Conservation (phyloP, 2,797 vertebrate species). For the Borostomias antarcticus region DNA sequence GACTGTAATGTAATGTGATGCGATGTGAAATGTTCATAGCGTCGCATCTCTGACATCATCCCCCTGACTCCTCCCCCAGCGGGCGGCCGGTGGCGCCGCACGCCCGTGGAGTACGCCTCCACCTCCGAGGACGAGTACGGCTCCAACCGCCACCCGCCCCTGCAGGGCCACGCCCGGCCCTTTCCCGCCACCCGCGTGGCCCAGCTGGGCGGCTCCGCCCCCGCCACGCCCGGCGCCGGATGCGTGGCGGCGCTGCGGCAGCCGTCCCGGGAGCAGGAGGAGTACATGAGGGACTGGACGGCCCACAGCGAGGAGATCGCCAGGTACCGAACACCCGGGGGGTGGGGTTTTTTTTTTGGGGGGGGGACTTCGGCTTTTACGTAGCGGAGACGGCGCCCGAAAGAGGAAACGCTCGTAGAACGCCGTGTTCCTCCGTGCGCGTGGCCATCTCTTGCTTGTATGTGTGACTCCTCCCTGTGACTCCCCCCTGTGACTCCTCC, state of each 20-base stretch:
- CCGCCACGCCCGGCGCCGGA: conserved; percentile 71
- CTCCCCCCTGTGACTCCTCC: too few species aligned
- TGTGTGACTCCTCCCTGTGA: too few species aligned
- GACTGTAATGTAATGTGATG: too few species aligned
- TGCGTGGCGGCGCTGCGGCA: conserved; percentile 79
- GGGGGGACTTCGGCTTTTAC: too few species aligned
- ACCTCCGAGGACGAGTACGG: conserved; percentile 98
- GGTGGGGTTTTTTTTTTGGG: too few species aligned
- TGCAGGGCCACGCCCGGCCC: conserved; percentile 82
- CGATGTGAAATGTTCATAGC: too few species aligned
- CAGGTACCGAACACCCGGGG: too few species aligned
- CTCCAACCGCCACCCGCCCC: conserved; percentile 92
- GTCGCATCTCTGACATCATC: background rate
- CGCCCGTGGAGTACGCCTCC: conserved; percentile 95
- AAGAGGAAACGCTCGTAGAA: too few species aligned
- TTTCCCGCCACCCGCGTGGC: conserved; percentile 78
- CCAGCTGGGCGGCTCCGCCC: conserved; percentile 84
- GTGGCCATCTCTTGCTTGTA: too few species aligned
- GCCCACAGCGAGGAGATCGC: conserved; percentile 97
- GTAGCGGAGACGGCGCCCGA: too few species aligned
- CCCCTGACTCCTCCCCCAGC: conserved; percentile 68
- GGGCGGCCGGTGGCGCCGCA: conserved; percentile 89
- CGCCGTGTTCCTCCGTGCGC: too few species aligned
- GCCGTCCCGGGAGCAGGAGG: conserved; percentile 91
- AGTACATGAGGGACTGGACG: conserved; percentile 96